These are phyloP conservation scores for Seriola rivoliana DNA, from an alignment of 2,113 vertebrate genomes.

Conservation along the genomic window DNA sequence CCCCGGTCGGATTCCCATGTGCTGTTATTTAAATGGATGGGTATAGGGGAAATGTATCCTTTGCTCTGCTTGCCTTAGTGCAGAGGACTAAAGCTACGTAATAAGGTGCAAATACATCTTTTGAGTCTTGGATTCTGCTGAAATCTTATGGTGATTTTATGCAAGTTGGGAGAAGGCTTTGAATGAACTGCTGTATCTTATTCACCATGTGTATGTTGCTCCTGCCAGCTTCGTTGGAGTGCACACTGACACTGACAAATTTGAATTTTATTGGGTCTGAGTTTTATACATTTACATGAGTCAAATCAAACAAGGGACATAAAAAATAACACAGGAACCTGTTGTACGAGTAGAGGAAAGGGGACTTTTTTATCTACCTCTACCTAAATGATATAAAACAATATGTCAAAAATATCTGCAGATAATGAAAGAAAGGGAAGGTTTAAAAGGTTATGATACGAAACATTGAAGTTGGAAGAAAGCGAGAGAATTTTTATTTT, in stretches of 20 bases:
- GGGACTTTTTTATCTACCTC: no score
- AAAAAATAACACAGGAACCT: not conserved
- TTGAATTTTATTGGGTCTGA: conserved; percentile 12
- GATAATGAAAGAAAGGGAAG: not conserved
- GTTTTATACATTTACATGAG: conserved; percentile 3
- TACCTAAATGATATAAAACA: no score
- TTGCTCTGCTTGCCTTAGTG: no score
- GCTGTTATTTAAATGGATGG: no score
- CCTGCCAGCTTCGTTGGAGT: not conserved
- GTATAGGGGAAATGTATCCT: no score
- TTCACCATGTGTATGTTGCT: not conserved
- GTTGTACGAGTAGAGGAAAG: not conserved
- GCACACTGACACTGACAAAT: not conserved
- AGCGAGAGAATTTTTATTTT: not conserved
- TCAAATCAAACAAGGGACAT: conserved; percentile 10
- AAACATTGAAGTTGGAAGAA: not conserved
- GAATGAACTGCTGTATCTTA: conserved; percentile 1
- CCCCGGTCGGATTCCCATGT: not conserved
- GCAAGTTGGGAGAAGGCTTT: not conserved
- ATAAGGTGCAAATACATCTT: no score
- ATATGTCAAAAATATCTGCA: not conserved
- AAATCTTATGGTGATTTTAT: not conserved
- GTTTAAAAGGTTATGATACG: no score
- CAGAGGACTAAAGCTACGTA: no score
- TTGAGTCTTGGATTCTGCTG: conserved; percentile 4